Percentiles rank a stretch among this genome's conserved stretches.
These are phyloP conservation scores for Melanotaenia maccullochi DNA, from an alignment of 2,797 vertebrate genomes.

Conservation along the genomic window DNA sequence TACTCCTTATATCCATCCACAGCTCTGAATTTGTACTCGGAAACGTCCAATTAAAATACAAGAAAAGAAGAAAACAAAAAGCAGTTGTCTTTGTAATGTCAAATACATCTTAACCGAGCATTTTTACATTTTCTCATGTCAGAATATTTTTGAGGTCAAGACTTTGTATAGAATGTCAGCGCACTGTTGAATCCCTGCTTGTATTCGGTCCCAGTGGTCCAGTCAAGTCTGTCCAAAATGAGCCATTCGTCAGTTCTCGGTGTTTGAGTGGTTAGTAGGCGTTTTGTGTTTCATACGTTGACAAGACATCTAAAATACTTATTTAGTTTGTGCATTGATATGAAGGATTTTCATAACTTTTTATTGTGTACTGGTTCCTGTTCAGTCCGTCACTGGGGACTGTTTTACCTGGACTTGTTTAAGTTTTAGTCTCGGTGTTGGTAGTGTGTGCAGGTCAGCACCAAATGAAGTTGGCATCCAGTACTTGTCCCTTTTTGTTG, in stretches of 20 bases:
- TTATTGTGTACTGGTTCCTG: conserved; percentile 69
- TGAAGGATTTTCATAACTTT: conserved; percentile 69
- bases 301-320: conserved; percentile 54
- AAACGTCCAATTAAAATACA: conserved; percentile 53
- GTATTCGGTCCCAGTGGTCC: conserved; percentile 72
- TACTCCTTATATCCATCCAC: conserved; percentile 80
- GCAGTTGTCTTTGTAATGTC: conserved; percentile 72
- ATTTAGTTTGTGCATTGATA: conserved; percentile 55
- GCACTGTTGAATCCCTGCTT: conserved; percentile 67
- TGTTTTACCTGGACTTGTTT: conserved; percentile 69
- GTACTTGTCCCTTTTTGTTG: conserved; percentile 55
- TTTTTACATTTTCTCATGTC: conserved; percentile 72
- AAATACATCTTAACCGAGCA: conserved; percentile 64
- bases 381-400: conserved; percentile 55
- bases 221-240: conserved; percentile 68
- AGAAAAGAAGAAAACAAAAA: conserved; percentile 20
- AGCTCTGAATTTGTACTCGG: conserved; percentile 74
- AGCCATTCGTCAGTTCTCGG: conserved; percentile 66
- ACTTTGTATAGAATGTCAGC: conserved; percentile 73
- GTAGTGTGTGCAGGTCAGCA: conserved; percentile 61
- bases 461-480: conserved; percentile 64
- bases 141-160: conserved; percentile 71
- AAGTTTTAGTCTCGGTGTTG: conserved; percentile 66
- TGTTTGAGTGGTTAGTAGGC: conserved; percentile 57
- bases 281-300: conserved; percentile 60